phyloP scores from a whole-genome alignment of 2,888 invertebrate species.

The Microchrysa polita region DNA sequence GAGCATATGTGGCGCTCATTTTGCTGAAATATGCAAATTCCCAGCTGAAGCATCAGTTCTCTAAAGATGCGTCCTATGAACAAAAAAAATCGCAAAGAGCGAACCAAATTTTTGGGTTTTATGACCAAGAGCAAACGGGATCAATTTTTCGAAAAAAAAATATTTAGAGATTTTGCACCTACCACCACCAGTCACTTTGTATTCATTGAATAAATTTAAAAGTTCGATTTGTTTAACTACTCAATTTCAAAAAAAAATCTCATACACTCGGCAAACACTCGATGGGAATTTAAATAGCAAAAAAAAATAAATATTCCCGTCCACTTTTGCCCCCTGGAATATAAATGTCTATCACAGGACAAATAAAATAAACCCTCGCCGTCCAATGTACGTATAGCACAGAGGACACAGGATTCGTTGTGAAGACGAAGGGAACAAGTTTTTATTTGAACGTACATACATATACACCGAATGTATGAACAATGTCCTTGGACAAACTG shows the following conservation, averaged over 20 bases:
- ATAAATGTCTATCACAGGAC: slow-evolving; percentile 1
- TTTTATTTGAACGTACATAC: neutral
- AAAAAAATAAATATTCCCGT: slow-evolving; percentile 6
- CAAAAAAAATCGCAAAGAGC: too few species aligned
- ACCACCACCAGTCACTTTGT: slow-evolving; percentile 5
- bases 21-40: too few species aligned
- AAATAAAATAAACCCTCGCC: neutral
- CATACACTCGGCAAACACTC: slow-evolving; percentile 6
- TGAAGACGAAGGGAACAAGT: neutral
- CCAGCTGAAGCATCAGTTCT: too few species aligned
- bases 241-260: neutral
- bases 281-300: neutral
- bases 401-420: neutral
- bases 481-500: too few species aligned
- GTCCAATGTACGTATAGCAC: neutral
- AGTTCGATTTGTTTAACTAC: slow-evolving; percentile 22
- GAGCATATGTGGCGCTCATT: too few species aligned
- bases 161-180: too few species aligned
- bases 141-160: too few species aligned
- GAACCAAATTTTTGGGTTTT: too few species aligned
- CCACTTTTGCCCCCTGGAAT: neutral
- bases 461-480: neutral
- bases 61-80: too few species aligned
- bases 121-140: too few species aligned
- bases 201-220: slow-evolving; percentile 11